Percentiles rank a stretch among this genome's conserved stretches.
These are phyloP conservation scores for Noturus placidus DNA, from an alignment of 2,113 vertebrate genomes.

Conservation along the genomic window DNA sequence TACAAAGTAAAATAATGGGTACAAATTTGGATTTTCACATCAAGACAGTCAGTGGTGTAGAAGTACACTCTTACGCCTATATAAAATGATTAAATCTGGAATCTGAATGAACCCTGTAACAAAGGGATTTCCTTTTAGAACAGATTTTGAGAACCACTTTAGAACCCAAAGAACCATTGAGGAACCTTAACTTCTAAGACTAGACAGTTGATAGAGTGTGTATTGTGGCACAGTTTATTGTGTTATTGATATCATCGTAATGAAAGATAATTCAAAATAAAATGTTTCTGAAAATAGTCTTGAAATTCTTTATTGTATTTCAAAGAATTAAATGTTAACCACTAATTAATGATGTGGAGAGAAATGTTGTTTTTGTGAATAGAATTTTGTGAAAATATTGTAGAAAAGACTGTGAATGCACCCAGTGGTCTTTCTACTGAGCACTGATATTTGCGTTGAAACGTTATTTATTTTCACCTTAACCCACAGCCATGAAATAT, in stretches of 20 bases:
- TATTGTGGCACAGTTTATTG: background rate
- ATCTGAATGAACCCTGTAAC: background rate
- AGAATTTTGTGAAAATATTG: slow-evolving; percentile 11
- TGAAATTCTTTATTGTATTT: background rate
- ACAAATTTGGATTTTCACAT: background rate
- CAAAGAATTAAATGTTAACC: background rate
- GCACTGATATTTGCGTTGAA: background rate
- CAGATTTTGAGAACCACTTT: background rate
- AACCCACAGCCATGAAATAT: background rate
- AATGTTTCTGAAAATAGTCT: background rate
- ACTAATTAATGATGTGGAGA: background rate
- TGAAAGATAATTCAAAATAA: background rate
- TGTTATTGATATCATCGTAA: background rate
- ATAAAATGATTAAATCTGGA: background rate
- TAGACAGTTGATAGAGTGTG: background rate
- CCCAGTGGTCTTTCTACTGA: background rate
- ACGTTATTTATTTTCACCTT: background rate
- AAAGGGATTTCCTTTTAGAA: background rate
- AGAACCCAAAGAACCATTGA: background rate
- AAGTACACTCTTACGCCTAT: background rate
- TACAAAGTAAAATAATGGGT: background rate
- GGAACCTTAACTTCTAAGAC: background rate
- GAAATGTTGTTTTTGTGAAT: slow-evolving; percentile 1
- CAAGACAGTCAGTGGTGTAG: background rate
- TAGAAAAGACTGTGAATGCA: slow-evolving; percentile 7